phyloP scores from a whole-genome alignment of 2,113 vertebrate species.

The Corynorhinus townsendii region DNA sequence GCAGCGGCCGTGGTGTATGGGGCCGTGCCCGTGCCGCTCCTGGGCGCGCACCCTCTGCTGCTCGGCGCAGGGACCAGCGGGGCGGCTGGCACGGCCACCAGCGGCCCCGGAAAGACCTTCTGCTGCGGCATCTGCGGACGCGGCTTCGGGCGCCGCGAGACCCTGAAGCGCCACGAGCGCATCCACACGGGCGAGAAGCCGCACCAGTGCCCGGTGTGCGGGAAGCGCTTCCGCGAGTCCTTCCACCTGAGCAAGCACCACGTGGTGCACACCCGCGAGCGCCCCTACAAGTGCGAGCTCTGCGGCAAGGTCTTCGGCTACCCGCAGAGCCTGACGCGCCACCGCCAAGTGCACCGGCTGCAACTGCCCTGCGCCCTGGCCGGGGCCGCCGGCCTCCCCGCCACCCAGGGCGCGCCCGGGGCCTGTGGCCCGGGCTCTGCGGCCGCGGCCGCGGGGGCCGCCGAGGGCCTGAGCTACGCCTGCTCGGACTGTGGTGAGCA shows the following conservation, averaged over 20 bases:
- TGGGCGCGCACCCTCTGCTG: constrained; percentile 63
- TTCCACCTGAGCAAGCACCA: constrained; percentile 94
- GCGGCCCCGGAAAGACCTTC: constrained; percentile 80
- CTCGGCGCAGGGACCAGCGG: constrained; percentile 44
- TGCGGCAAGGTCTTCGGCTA: constrained; percentile 95
- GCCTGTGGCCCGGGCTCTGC: constrained; percentile 44
- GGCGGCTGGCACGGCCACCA: constrained; percentile 41
- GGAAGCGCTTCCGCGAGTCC: constrained; percentile 92
- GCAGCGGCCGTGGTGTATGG: constrained; percentile 73
- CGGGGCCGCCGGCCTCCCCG: constrained; percentile 64
- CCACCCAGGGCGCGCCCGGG: constrained; percentile 73
- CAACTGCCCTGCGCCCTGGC: constrained; percentile 84
- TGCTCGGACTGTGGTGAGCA: constrained; percentile 80
- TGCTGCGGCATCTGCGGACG: constrained; percentile 88
- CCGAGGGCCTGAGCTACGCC: constrained; percentile 75
- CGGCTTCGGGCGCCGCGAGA: constrained; percentile 89
- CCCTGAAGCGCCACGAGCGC: constrained; percentile 90
- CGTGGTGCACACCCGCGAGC: constrained; percentile 92
- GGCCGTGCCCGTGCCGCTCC: constrained; percentile 50
- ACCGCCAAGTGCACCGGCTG: constrained; percentile 90
- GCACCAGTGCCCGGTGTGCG: constrained; percentile 91
- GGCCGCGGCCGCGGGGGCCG: constrained; percentile 68
- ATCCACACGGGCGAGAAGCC: constrained; percentile 90
- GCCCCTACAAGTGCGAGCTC: constrained; percentile 92
- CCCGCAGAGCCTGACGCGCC: constrained; percentile 92